Base-by-base conservation (phyloP, 2,888 invertebrate genomes). In the Odiellus spinosus region DNA sequence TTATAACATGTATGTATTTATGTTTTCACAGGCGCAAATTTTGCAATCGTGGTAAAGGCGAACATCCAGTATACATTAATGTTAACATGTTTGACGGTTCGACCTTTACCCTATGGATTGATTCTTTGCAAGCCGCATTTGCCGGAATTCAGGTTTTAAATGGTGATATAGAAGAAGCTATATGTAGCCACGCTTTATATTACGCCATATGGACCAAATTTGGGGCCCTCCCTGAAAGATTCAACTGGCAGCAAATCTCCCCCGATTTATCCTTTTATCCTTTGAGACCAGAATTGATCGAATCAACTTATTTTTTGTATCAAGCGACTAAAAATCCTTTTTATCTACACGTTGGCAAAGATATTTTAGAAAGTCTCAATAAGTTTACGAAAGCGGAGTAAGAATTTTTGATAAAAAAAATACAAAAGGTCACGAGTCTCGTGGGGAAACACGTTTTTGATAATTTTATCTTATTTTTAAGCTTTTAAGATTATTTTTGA, bases 141-240 rank as follows among this genome's bases (percentile, higher is more conserved):
- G 56, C 63, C 39, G 63, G 60, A 17, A 53, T 63, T 11, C 63
- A 63, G 55, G 68, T 72, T 2, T 59, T 77, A 38, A 67, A 70
- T 56, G 76, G 76, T 33, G 74, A 76, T 57, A 63, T 77, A 38
- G 76, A 76, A 56, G 76, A 77, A 61, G 76, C 76, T 3, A 74
- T 77, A 39, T 76, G 76, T 60, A 66, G 70, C 6, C 76, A 77
- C 60, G 74, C 75, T 1, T 60, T 76, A 14, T 76, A 73, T 63
- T 76, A 74, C 60, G 67, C 72, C 20, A 70, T 76, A 42, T 76
- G 76, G 77, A 68, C 70, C 54, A 67, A 71, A 50, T 76, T 71
- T 58, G 73, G 71, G 34, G 68, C 69, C 39, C 59, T 76, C 15
- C 76, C 73, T 3, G 72, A 73, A 54, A 57, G 71, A 21, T 69